Conservation (phyloP, 2,797 vertebrate genomes). For the Alfaro cultratus region DNA sequence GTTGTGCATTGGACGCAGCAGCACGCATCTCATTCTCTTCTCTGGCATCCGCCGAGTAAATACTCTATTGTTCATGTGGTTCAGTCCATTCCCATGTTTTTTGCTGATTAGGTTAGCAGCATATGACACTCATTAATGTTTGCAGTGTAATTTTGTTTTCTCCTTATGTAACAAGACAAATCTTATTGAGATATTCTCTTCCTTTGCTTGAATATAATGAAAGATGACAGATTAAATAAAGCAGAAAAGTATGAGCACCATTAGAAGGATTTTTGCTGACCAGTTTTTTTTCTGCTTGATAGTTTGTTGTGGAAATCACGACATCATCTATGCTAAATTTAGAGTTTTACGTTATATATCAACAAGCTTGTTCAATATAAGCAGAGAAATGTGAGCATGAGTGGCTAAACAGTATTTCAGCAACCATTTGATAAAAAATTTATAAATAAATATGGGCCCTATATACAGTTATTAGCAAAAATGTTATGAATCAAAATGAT, state of each 20-base stretch:
- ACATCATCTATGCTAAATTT: background rate
- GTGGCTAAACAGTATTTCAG: background rate
- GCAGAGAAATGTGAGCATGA: background rate
- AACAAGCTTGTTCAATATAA: background rate
- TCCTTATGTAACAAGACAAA: background rate
- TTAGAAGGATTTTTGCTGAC: background rate
- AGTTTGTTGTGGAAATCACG: background rate
- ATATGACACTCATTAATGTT: constrained; percentile 43
- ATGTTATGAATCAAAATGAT: background rate
- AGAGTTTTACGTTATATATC: background rate
- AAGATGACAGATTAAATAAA: constrained; percentile 4
- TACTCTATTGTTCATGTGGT: constrained; percentile 45
- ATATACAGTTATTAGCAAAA: background rate
- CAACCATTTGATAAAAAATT: background rate
- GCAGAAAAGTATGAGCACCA: background rate
- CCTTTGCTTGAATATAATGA: background rate
- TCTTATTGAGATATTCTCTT: background rate
- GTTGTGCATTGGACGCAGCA: constrained; percentile 31
- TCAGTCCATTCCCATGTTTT: constrained; percentile 32
- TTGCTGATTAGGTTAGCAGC: constrained; percentile 48
- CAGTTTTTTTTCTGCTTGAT: background rate
- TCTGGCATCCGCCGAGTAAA: constrained; percentile 46
- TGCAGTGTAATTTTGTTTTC: constrained; percentile 23
- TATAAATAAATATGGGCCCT: background rate
- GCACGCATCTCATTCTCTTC: constrained; percentile 39